Evolutionary conservation across 1,140 invertebrate species (phyloP), one percentile per base, ranked within the genome.

Genomic region (Bombus waltoni): DNA sequence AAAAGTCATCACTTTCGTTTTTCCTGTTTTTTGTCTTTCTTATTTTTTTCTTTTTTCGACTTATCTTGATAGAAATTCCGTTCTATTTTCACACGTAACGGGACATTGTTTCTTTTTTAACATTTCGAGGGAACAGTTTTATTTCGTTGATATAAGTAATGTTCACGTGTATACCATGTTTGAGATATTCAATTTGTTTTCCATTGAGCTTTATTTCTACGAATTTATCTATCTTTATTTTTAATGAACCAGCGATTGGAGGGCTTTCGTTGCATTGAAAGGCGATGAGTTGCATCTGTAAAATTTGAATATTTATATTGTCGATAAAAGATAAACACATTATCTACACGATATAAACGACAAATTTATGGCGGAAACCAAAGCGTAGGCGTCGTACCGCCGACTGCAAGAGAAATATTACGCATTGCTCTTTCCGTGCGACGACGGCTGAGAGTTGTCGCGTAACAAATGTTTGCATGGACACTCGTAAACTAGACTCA

Each of bases 301-400:
- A 71, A 66, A 68, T 76, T 53, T 70, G 83, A 91, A 88, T 87
- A 91, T 92, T 89, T 92, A 91, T 88, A 85, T 82, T 75, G 85
- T 85, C 88, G 90, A 92, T 92, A 92, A 90, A 90, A 91, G 88
- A 92, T 89, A 92, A 91, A 92, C 86, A 92, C 86, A 89, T 91
- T 92, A 92, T 88, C 88, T 70, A 73, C 81, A 53, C 80, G 91
- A 90, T 88, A 85, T 91, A 91, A 92, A 91, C 74, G 86, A 71
- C 15, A 78, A 85, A 92, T 92, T 92, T 92, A 92, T 86, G 88
- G 80, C 38, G n/a, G 72, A 66, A 32, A 66, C 62, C 85, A 77
- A 88, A 88, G 86, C 89, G 91, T 91, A 88, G 89, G 91, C 88
- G 89, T 92, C 91, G 82, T 38, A 53, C 42, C 85, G 91, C 87